phyloP scores from a whole-genome alignment of 2,797 vertebrate species.

The Alectoris magna region DNA sequence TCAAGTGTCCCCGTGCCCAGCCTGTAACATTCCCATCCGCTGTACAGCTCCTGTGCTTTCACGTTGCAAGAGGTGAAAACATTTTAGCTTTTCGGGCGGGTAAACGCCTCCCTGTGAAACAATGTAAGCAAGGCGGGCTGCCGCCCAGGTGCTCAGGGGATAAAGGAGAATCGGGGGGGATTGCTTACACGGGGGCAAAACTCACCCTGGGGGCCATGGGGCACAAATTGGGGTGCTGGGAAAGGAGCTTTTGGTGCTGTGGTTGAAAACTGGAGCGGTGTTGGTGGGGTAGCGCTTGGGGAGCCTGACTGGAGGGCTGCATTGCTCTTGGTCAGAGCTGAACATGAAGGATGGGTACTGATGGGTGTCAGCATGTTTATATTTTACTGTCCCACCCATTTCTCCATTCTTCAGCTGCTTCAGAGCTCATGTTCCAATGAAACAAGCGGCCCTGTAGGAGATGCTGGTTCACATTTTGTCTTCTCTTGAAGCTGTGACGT shows the following conservation, averaged over 20 bases:
- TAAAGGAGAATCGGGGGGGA: neutral
- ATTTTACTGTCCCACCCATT: neutral
- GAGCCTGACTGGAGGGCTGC: neutral
- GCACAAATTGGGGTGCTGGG: neutral
- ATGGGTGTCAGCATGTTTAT: neutral
- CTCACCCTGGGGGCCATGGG: accelerated
- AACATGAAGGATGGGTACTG: neutral
- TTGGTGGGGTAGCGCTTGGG: neutral
- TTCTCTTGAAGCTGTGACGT: neutral
- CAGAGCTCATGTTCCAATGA: neutral
- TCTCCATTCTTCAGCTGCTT: neutral
- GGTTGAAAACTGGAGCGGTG: neutral
- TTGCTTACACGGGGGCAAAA: accelerated
- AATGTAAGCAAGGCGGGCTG: neutral
- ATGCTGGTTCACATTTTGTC: neutral
- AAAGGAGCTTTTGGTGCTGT: neutral
- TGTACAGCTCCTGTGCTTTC: neutral
- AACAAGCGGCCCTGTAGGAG: neutral
- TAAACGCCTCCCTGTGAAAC: neutral
- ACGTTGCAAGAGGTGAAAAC: neutral
- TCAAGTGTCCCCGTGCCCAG: neutral
- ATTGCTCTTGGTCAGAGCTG: neutral
- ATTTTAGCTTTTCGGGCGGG: neutral
- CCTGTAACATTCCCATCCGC: conserved; percentile 16
- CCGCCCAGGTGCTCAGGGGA: neutral